phyloP scores from a whole-genome alignment of 2,113 vertebrate species.

The Plectropomus leopardus region DNA sequence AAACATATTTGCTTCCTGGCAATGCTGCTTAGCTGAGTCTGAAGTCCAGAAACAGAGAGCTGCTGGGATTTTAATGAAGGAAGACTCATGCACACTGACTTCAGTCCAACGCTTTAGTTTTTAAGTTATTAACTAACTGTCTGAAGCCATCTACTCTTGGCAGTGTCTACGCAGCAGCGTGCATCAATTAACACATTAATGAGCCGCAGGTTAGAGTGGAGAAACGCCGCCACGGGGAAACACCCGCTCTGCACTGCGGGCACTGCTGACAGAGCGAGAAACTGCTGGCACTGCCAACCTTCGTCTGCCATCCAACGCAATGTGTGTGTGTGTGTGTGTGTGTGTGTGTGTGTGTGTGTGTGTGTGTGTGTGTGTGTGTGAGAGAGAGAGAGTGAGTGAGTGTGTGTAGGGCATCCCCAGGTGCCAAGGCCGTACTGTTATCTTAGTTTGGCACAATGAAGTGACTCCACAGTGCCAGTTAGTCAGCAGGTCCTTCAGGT shows the following conservation, averaged over 20 bases:
- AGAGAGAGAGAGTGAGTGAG: too few relatives aligned
- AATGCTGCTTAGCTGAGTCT: too few relatives aligned
- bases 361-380: constrained; percentile 8
- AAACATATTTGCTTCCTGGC: neutral
- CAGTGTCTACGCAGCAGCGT: neutral
- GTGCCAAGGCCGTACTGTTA: constrained; percentile 18
- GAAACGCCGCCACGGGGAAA: constrained; percentile 29
- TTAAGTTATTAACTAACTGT: neutral
- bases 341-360: constrained; percentile 4
- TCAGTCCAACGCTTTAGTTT: neutral
- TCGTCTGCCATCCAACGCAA: constrained; percentile 22
- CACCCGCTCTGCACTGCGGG: constrained; percentile 36
- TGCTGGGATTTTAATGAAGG: neutral
- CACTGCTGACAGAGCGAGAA: constrained; percentile 22
- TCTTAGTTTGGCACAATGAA: neutral
- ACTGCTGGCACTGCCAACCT: constrained; percentile 22
- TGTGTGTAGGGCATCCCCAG: constrained; percentile 24
- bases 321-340: constrained; percentile 1
- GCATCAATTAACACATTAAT: constrained; percentile 48
- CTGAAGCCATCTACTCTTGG: constrained; percentile 3
- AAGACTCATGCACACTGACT: neutral
- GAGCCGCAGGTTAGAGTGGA: constrained; percentile 53
- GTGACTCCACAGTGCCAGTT: neutral
- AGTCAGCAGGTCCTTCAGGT: neutral
- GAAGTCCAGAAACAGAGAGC: neutral